phyloP scores from a whole-genome alignment of 2,113 vertebrate species.

The Melanerpes aurifrons region DNA sequence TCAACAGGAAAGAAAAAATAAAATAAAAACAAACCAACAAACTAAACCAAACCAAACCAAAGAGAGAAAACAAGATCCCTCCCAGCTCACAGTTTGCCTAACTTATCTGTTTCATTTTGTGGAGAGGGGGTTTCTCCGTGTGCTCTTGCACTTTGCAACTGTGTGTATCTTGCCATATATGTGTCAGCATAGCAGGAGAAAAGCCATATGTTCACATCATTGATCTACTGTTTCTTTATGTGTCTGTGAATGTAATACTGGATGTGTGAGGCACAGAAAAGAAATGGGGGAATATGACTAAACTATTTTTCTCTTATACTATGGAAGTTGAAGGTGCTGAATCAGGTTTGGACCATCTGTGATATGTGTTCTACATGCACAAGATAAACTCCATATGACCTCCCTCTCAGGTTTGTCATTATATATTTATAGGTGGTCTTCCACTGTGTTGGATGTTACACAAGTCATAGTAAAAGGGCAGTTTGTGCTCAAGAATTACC shows the following conservation, averaged over 20 bases:
- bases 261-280: neutral
- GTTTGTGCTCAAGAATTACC: neutral
- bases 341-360: neutral
- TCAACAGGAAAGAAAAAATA: neutral
- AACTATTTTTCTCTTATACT: neutral
- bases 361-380: neutral
- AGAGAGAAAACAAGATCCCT: neutral
- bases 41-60: too few species aligned
- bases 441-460: neutral
- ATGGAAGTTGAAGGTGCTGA: neutral
- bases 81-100: neutral
- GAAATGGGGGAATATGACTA: neutral
- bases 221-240: neutral
- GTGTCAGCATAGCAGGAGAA: slow-evolving; percentile 27
- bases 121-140: neutral
- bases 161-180: neutral
- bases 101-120: neutral
- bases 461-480: neutral
- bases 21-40: neutral
- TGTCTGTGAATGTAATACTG: neutral
- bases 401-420: neutral
- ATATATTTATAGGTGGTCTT: neutral
- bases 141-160: slow-evolving; percentile 30
- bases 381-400: neutral
- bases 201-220: slow-evolving; percentile 14